Percentiles rank a stretch among this genome's conserved stretches.
Conservation (phyloP, 2,888 invertebrate genomes). For the Lysandra coridon region DNA sequence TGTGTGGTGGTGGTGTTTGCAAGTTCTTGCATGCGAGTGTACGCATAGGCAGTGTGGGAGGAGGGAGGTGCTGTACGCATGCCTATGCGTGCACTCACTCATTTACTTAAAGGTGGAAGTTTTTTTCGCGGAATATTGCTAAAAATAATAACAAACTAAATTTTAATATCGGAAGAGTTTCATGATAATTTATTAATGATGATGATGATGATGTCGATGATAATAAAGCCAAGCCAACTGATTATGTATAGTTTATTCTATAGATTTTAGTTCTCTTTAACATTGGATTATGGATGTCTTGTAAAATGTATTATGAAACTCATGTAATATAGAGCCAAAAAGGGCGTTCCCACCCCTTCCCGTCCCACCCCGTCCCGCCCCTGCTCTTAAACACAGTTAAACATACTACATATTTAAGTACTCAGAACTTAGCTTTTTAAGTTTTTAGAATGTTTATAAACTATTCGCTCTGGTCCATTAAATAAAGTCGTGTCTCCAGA, state of each 20-base stretch:
- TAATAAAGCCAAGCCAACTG: neutral
- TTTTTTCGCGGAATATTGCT: too few relatives aligned
- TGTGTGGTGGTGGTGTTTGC: too few relatives aligned
- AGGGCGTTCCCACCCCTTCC: neutral
- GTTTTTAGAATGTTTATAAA: neutral
- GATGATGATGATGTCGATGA: neutral
- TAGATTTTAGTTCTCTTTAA: neutral
- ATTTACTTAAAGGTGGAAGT: too few relatives aligned
- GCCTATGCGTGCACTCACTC: too few relatives aligned
- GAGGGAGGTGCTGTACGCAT: too few relatives aligned
- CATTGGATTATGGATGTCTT: neutral
- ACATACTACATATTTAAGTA: neutral
- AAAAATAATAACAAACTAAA: too few relatives aligned
- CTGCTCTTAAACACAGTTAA: neutral
- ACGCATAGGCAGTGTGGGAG: too few relatives aligned
- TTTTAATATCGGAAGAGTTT: too few relatives aligned
- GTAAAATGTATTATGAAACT: constrained; percentile 5
- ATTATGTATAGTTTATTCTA: neutral
- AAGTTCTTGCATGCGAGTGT: too few relatives aligned
- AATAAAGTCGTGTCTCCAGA: constrained; percentile 1
- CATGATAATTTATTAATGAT: too few relatives aligned
- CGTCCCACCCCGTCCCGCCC: neutral
- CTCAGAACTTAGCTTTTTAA: constrained; percentile 12
- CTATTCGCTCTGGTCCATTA: neutral
- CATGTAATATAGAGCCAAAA: neutral